Evolutionary conservation across 2,797 vertebrate species (phyloP), one percentile per base, ranked within the genome.

Genomic region (Onychomys arenicola): DNA sequence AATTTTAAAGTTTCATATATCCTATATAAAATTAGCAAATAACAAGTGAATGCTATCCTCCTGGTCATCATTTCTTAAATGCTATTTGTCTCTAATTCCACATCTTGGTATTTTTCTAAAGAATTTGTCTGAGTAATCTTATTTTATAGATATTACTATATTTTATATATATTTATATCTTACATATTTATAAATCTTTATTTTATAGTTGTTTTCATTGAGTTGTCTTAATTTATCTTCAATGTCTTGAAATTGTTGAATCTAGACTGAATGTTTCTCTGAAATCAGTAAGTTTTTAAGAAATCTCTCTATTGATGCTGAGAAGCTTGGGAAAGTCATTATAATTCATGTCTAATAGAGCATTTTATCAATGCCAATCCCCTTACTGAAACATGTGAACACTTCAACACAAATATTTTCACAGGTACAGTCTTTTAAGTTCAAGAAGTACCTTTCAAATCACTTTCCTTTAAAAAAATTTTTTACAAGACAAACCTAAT

Each of bases 381-480:
- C 82, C 92, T 75, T 84, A 43, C 81, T 84, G 17, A 85, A 96
- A 89, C 67, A 12, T 85, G 65, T 88, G 71, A 90, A 12, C 37
- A 89, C 63, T 92, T 96, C 55, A 95, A 69, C 61, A 49, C 59
- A 91, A 95, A 75, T 93, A 89, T 94, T 97, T 94, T 89, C 83
- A 86, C 16, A 93, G 75, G 25, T 71, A 78, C 37, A 73, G 3
- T 5, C 52, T 78, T 82, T 76, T 81, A 49, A 90, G 59, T 13
- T 87, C n/a, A 83, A 85, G 69, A 83, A 69, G 12, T 88, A 40
- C 40, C 91, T 92, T 87, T 87, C 13, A 81, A 93, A 87, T 49
- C 59, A 32, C 14, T 93, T 92, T 59, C 59, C 63, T 92, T 92
- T 52, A 82, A 69, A n/a, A 95, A 92, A 76, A 85, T 88, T 71